Base-by-base conservation (phyloP, 2,113 vertebrate species). In the Toxostoma redivivum region DNA sequence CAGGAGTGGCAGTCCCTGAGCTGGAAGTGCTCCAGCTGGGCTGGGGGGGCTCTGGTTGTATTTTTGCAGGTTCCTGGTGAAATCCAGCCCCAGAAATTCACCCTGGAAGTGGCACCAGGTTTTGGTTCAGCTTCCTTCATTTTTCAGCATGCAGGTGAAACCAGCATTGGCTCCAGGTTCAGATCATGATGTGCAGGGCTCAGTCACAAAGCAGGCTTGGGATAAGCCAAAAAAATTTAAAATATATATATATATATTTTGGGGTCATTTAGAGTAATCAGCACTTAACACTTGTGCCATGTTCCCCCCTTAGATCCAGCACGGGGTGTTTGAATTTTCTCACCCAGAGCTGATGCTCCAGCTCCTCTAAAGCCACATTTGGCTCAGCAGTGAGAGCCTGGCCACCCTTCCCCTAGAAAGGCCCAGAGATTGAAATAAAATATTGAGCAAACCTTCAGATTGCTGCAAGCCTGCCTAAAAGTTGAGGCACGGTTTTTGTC, bases 271-370 rank as follows among this genome's bases (percentile, higher is more conserved):
- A 19, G 31, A 76, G 48, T 6, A 37, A 23, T 44, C 65, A 81
- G 33, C 48, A 21, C 15, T 38, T 17, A 1, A 8, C 5, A 0
- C 13, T 53, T 58, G 71, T 79, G 73, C 30, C 78, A 27, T 44
- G 20, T 84, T 73, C 11, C 24, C 38, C 24, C 23, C 19, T n/a
- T 8, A 37, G 35, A 12, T 18, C 30, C 73, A 50, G 50, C 37
- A 7, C 6, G 0, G 69, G 51, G 44, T 1, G 0, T 21, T 76
- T 3, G 0, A 10, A 2, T 22, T 22, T 9, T 53, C n/a, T 47
- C 38, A 17, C 17, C 38, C 84, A 28, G 80, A 40, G 72, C 42
- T 79, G 79, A 37, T 22, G 4, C 50, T 64, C 23, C 84, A 58
- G 61, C 93, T 77, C 38, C 79, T 54, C 80, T 25, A 12, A 73